Conservation (phyloP, 2,888 invertebrate species). For the Pterostichus niger region DNA sequence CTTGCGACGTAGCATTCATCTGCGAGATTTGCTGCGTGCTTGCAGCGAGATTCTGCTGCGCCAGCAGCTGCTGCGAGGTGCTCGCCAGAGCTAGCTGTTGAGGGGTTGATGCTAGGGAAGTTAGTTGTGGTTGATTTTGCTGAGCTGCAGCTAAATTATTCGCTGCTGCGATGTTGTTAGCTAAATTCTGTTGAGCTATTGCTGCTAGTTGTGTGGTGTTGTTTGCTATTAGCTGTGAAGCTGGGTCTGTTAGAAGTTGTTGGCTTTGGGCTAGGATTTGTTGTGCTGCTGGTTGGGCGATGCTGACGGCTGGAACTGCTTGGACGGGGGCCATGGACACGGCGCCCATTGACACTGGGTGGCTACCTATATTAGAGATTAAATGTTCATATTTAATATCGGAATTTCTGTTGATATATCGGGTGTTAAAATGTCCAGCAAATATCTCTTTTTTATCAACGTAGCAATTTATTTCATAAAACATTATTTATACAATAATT, state of each 20-base stretch:
- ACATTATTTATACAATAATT: no score
- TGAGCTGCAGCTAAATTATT: slow-evolving; percentile 72
- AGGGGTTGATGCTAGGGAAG: slow-evolving; percentile 72
- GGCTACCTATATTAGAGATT: slow-evolving; percentile 68
- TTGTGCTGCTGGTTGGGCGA: slow-evolving; percentile 78
- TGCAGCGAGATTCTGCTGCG: slow-evolving; percentile 72
- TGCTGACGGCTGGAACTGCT: slow-evolving; percentile 81
- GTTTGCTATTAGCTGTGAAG: slow-evolving; percentile 74
- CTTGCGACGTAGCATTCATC: slow-evolving; percentile 77
- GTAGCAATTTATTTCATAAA: no score
- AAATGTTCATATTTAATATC: no score
- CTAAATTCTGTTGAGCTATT: slow-evolving; percentile 75
- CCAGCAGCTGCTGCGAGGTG: slow-evolving; percentile 72
- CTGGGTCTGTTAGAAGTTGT: slow-evolving; percentile 70
- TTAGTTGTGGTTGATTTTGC: slow-evolving; percentile 72
- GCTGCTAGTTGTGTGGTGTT: slow-evolving; percentile 76
- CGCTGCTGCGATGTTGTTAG: slow-evolving; percentile 71
- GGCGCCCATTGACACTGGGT: slow-evolving; percentile 77
- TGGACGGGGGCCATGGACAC: slow-evolving; percentile 81
- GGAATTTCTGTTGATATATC: no score
- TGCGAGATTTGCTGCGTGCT: slow-evolving; percentile 74
- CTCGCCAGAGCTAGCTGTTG: slow-evolving; percentile 74
- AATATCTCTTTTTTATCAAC: no score
- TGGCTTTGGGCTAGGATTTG: slow-evolving; percentile 77
- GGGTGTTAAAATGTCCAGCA: no score